Base-by-base conservation (phyloP, 2,113 vertebrate species). In the Marmota monax region DNA sequence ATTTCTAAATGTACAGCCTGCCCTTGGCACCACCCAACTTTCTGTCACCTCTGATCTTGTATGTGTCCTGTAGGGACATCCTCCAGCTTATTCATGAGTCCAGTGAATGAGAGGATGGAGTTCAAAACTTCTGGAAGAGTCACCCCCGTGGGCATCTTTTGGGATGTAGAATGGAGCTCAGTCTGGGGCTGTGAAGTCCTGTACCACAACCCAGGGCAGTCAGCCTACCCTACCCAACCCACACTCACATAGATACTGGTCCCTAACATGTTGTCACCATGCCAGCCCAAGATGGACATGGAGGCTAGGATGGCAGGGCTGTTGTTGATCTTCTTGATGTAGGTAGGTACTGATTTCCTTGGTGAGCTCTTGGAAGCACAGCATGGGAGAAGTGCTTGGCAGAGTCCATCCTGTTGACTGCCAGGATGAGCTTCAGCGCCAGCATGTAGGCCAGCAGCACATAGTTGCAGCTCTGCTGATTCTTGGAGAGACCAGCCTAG, bases 401-500 rank as follows among this genome's bases (percentile, higher is more conserved):
- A 22, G 34, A 53, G 25, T 72, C 69, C 22, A 34, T 83, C 37
- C 87, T 48, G 42, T 42, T 72, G 77, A 69, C 34, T 7, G 20
- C 98, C 56, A 98, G 97, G 42, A 97, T 96, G 0, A 98, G 98
- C 92, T 98, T 93, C 56, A 22, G 56, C 20, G 22, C 56, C 20
- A 58, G 22, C 7, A 23, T 58, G 56, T 23, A 58, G 7, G 20
- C 56, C 56, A 22, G 20, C 20, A 56, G 56, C 56, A 56, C 56
- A 56, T 56, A 56, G 0, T 18, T 56, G 56, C 56, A 56, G 11
- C 98, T 99, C 98, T 98, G 98, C 65, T 98, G 97, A 0, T 98
- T 98, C 97, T 98, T 98, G 89, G 98, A 99, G 97, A 98, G 98
- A 37, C 98, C 98, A 0, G 98, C 98, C 90, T 99, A 97, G 5